Evolutionary conservation across 2,113 vertebrate genomes (phyloP).

Genomic region (Anhinga anhinga): DNA sequence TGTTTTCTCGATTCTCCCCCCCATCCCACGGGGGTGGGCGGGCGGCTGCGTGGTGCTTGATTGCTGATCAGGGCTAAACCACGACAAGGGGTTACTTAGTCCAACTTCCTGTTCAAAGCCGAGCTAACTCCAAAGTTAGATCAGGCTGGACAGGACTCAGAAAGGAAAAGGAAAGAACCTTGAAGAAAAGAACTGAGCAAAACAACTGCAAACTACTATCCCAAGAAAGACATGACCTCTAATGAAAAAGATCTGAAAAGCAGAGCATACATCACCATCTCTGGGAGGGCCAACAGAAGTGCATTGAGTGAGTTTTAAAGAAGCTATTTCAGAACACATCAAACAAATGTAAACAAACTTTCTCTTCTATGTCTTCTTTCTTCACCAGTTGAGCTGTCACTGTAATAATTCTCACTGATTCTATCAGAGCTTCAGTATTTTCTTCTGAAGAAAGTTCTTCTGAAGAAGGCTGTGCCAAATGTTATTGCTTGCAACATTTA

Average conservation of each 20-base stretch:
- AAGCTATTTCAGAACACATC: background rate
- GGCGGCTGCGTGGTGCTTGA: too few relatives aligned
- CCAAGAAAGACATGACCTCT: background rate
- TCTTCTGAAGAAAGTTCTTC: background rate
- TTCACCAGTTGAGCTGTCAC: background rate
- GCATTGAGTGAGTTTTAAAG: background rate
- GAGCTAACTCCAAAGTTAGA: background rate
- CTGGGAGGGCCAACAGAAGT: background rate
- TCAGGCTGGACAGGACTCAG: background rate
- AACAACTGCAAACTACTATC: background rate
- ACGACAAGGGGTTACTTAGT: background rate
- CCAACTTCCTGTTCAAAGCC: background rate
- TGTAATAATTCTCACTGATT: background rate
- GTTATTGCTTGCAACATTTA: background rate
- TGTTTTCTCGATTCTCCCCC: too few relatives aligned
- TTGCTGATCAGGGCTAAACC: too few relatives aligned
- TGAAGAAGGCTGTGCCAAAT: background rate
- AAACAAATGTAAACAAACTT: background rate
- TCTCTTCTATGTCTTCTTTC: background rate
- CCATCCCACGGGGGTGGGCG: too few relatives aligned
- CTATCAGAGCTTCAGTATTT: background rate
- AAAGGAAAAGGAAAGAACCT: background rate
- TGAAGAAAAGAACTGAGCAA: background rate
- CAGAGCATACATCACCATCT: background rate
- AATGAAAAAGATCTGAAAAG: background rate